A percentile compares a stretch with the other conserved stretches of the same genome.
Evolutionary conservation across 2,888 invertebrate species (phyloP).

Genomic region (Diaphora mendica): DNA sequence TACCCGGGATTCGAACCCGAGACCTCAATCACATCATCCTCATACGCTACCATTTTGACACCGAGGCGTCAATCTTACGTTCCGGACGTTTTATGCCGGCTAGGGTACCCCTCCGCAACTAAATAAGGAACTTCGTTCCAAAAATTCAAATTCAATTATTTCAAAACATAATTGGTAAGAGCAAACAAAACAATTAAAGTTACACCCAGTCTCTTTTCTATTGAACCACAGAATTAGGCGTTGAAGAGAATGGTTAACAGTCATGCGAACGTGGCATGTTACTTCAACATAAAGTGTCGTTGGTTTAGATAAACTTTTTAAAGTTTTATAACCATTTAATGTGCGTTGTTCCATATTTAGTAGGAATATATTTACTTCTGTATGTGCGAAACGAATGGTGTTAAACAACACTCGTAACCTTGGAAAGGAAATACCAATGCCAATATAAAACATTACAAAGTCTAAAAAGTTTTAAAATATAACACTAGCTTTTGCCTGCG

Average conservation of each 20-base stretch:
- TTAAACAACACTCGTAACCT: slow-evolving; percentile 19
- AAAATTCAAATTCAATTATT: slow-evolving; percentile 16
- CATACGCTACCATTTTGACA: too few relatives aligned
- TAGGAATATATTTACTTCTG: slow-evolving; percentile 20
- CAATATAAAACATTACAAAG: neutral
- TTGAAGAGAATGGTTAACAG: slow-evolving; percentile 69
- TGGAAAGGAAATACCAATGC: neutral
- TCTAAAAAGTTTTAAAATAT: neutral
- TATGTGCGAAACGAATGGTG: slow-evolving; percentile 27
- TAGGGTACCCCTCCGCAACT: too few relatives aligned
- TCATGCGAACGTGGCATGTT: slow-evolving; percentile 75
- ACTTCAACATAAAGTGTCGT: slow-evolving; percentile 58
- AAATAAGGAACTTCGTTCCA: too few relatives aligned
- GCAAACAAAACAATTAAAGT: slow-evolving; percentile 1
- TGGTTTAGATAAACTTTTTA: slow-evolving; percentile 43
- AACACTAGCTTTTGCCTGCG: too few relatives aligned
- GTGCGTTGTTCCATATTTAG: slow-evolving; percentile 32
- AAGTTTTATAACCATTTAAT: slow-evolving; percentile 53
- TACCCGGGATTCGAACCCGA: too few relatives aligned
- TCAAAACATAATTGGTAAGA: neutral
- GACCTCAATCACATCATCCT: too few relatives aligned
- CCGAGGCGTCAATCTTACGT: too few relatives aligned
- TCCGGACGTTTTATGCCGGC: too few relatives aligned
- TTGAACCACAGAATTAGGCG: slow-evolving; percentile 55
- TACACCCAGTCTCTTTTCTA: slow-evolving; percentile 25